Evolutionary conservation across 2,888 invertebrate species (phyloP), one percentile per base, ranked within the genome.

Genomic region (Pharmacophagus antenor): DNA sequence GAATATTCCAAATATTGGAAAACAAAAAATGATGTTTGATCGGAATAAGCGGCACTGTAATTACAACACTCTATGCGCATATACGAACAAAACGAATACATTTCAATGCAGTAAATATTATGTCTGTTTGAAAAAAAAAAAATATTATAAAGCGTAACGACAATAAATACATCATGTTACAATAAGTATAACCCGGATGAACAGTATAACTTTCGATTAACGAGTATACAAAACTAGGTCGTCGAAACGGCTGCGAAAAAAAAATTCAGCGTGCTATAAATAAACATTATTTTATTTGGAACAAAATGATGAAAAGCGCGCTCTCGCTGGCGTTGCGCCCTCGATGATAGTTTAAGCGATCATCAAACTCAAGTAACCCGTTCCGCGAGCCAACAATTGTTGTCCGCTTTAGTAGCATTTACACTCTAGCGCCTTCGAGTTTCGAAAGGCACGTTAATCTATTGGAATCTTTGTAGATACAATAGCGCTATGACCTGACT

Each of bases 381-480:
- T 50, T 55, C 37, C 22, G 54, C 44, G 55, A 50, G 49, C 31
- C 55, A 55, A 57, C 51, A 51, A 60, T 55, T 46, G 55, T 8
- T 60, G 55, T 37, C 37, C 55, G 44, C 59, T 58, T 58, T 47
- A 48, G 54, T 59, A 46, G 27, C 42, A 50, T 55, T 50, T 50
- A 22, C 50, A 44, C 54, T 50, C 55, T 31, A 60, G 55, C 50
- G 44, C 31, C 27, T 50, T 50, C 50, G 27, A 59, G 55, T 27
- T 55, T 55, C 44, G 22, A 60, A 60, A 50, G 59, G 55, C 59
- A 50, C 48, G 59, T 60, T 60, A 57, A 51, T 46, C 44, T 44
- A 46, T 44, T 51, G 27, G 50, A 51, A 15, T 20, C 17, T 44
- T 44, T 8, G 18, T 18, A 44, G 17, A 44, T 20, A 18, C 18